A percentile compares a stretch with the other conserved stretches of the same genome.
These are phyloP conservation scores for Aegithalos caudatus DNA, from an alignment of 2,113 vertebrate species.

Conservation along the genomic window DNA sequence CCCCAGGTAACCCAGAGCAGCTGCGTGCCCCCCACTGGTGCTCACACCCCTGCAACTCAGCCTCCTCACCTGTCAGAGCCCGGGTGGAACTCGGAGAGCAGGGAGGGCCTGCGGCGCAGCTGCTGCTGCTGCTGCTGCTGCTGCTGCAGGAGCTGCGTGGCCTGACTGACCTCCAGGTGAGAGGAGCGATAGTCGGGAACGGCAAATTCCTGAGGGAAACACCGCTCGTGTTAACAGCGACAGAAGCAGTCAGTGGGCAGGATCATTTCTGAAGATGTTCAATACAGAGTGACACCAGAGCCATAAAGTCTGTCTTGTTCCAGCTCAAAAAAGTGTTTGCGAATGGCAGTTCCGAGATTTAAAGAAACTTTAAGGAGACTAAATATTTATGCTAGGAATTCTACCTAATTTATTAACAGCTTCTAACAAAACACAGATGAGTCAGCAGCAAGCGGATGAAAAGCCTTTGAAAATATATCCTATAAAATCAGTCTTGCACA, in stretches of 20 bases:
- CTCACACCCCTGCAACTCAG: neutral
- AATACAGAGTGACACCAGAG: neutral
- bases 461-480: neutral
- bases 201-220: constrained; percentile 84
- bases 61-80: constrained; percentile 88
- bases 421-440: neutral
- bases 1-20: neutral
- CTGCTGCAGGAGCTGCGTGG: constrained; percentile 80
- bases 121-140: constrained; percentile 82
- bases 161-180: constrained; percentile 85
- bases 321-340: neutral
- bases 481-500: neutral
- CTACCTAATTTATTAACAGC: neutral
- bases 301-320: neutral
- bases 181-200: constrained; percentile 88
- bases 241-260: accelerated
- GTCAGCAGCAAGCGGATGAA: neutral
- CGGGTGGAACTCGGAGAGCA: constrained; percentile 96
- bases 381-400: neutral
- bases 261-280: neutral
- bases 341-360: neutral
- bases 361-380: neutral
- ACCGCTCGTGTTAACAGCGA: neutral
- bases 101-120: constrained; percentile 88
- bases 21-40: neutral